Conservation (phyloP, 2,888 invertebrate genomes). For the Drosophila vallismaia region DNA sequence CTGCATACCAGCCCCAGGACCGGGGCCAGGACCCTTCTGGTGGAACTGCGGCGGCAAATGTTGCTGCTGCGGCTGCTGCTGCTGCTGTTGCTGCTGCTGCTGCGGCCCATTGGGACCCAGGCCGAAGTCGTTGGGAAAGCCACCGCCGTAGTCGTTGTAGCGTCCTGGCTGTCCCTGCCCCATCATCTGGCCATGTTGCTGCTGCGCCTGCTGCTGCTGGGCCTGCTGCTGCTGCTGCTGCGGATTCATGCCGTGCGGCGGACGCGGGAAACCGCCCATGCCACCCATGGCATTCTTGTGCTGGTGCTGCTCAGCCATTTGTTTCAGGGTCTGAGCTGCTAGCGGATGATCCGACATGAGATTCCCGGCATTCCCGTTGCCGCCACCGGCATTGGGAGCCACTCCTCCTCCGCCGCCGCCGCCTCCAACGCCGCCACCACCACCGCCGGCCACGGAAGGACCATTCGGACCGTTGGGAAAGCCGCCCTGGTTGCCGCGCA, state of each 20-base stretch:
- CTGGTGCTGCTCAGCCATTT: constrained; percentile 98
- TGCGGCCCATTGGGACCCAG: constrained; percentile 82
- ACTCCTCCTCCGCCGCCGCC: constrained; percentile 42
- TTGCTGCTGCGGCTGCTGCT: constrained; percentile 69
- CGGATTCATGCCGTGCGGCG: constrained; percentile 81
- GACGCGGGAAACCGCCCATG: constrained; percentile 85
- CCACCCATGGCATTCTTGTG: constrained; percentile 91
- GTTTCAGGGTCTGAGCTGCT: constrained; percentile 97
- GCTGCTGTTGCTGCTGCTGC: constrained; percentile 77
- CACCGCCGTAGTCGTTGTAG: constrained; percentile 86
- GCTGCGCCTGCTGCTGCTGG: constrained; percentile 83
- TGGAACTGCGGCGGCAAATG: constrained; percentile 81
- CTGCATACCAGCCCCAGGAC: constrained; percentile 65
- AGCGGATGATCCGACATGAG: constrained; percentile 91
- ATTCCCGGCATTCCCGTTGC: constrained; percentile 51
- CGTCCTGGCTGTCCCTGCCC: constrained; percentile 82
- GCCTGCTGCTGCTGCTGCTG: constrained; percentile 85
- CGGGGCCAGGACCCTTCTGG: constrained; percentile 81
- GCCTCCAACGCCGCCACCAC: constrained; percentile 15
- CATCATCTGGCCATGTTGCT: constrained; percentile 79
- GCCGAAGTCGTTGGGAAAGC: constrained; percentile 85
- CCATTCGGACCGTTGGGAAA: constrained; percentile 56
- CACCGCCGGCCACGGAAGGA: constrained; percentile 17
- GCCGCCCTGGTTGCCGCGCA: constrained; percentile 49
- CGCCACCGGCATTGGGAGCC: constrained; percentile 58